Evolutionary conservation across 2,113 vertebrate species (phyloP), one percentile per base, ranked within the genome.

Genomic region (Nyctibius bracteatus): DNA sequence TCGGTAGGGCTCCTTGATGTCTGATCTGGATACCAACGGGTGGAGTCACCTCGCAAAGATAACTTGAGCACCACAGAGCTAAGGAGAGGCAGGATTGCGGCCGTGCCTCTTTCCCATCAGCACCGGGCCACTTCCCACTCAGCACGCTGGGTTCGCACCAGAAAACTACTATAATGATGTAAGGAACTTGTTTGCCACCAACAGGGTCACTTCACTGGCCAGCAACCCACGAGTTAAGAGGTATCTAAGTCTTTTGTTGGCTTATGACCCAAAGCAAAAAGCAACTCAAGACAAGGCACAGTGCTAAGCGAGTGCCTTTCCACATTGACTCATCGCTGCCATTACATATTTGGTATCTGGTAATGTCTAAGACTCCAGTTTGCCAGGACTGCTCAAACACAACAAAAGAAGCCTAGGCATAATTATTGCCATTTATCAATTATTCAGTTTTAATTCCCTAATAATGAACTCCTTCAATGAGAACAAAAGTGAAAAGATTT

Each of bases 261-360:
- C 57, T 85, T 13, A 58, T 75, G 25, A 27, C 12, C 17, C 18
- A 57, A 55, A 75, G 62, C 27, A 75, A 91, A 83, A 57, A 31
- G 6, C 46, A 70, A 41, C 28, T 54, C 54, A 61, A 41, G 28
- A 30, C 28, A 65, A 66, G 31, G 37, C n/a, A 28, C 49, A 52
- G 44, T 35, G 59, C 68, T 65, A 67, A 74, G 41, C 0, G 0
- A 85, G 44, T 14, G 51, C 46, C 51, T 13, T 58, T 85, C 65
- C 63, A 70, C 25, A 63, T 25, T 66, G 82, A 6, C 39, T 85
- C 70, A 25, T 47, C 43, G 5, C 20, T 30, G 14, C n/a, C 1
- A 0, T 41, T 21, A 70, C n/a, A 2, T 28, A 49, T 39, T 57
- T 8, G 2, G 10, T 33, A 86, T 4, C 52, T 79, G 14, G 4